phyloP scores from a whole-genome alignment of 2,113 vertebrate species.

The Chionis minor region DNA sequence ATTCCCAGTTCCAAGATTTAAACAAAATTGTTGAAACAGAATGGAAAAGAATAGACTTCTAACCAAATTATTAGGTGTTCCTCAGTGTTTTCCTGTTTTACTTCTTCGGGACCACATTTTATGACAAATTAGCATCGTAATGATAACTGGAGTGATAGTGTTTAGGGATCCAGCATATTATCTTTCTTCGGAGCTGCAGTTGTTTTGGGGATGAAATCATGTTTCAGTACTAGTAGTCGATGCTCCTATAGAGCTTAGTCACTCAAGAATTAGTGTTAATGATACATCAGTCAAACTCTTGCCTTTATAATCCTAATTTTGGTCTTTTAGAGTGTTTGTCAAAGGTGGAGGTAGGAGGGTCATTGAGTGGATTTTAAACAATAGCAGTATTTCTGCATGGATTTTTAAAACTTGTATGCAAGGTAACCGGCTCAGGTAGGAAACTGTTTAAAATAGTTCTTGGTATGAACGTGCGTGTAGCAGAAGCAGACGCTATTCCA shows the following conservation, averaged over 20 bases:
- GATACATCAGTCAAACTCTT: slow-evolving; percentile 14
- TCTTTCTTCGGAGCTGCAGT: not conserved
- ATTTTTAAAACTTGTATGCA: not conserved
- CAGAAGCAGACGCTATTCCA: not conserved
- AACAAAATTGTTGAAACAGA: not conserved
- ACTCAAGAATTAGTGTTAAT: slow-evolving; percentile 8
- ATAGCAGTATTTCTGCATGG: not conserved
- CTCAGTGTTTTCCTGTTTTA: not conserved
- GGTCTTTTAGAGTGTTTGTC: not conserved
- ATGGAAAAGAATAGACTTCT: not conserved
- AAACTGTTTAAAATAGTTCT: not conserved
- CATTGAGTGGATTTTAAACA: slow-evolving; percentile 25
- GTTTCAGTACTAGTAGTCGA: not conserved
- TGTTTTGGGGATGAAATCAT: slow-evolving; percentile 11
- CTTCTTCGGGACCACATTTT: not conserved
- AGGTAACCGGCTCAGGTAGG: not conserved
- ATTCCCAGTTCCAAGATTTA: not conserved
- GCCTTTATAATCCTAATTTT: not conserved
- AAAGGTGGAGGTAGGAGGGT: slow-evolving; percentile 40
- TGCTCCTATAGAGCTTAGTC: slow-evolving; percentile 46
- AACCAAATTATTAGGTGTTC: not conserved
- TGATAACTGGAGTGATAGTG: not conserved
- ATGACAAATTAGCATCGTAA: not conserved
- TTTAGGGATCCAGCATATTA: not conserved
- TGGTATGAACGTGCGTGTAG: not conserved